Percentiles rank a stretch among this genome's conserved stretches.
Evolutionary conservation across 35 echinoderm and acorn worm genomes (phyloP).

Genomic region (Lytechinus pictus): DNA sequence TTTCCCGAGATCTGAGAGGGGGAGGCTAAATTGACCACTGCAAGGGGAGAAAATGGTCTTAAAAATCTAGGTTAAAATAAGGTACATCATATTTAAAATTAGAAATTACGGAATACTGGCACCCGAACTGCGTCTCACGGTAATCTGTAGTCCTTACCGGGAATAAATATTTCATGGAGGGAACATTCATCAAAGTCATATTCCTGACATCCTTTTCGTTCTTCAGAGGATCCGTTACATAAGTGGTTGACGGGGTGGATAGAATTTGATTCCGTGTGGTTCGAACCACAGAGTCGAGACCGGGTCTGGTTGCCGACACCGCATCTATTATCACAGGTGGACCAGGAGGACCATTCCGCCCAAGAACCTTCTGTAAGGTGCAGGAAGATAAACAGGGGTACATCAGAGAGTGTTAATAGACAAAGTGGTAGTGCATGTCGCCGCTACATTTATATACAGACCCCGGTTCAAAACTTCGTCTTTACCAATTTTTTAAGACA

Average conservation of each 20-base stretch:
- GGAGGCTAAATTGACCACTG: too few species aligned
- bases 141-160: not conserved
- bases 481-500: too few species aligned
- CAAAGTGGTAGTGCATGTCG: too few species aligned
- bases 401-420: not conserved
- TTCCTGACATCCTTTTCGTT: not conserved
- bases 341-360: constrained; percentile 20
- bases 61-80: too few species aligned
- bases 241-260: not conserved
- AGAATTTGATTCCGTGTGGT: not conserved
- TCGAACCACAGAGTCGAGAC: not conserved
- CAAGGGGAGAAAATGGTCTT: too few species aligned
- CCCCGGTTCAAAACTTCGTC: too few species aligned
- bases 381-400: not conserved
- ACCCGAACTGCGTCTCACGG: not conserved
- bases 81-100: too few species aligned
- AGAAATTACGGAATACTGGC: not conserved
- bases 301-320: constrained; percentile 28
- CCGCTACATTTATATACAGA: too few species aligned
- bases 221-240: not conserved
- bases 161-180: constrained; percentile 17
- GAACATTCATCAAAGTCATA: constrained; percentile 36
- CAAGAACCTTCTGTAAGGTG: not conserved
- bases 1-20: too few species aligned
- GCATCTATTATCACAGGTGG: not conserved